phyloP scores from a whole-genome alignment of 2,797 vertebrate genomes.

The Acipenser transmontanus region DNA sequence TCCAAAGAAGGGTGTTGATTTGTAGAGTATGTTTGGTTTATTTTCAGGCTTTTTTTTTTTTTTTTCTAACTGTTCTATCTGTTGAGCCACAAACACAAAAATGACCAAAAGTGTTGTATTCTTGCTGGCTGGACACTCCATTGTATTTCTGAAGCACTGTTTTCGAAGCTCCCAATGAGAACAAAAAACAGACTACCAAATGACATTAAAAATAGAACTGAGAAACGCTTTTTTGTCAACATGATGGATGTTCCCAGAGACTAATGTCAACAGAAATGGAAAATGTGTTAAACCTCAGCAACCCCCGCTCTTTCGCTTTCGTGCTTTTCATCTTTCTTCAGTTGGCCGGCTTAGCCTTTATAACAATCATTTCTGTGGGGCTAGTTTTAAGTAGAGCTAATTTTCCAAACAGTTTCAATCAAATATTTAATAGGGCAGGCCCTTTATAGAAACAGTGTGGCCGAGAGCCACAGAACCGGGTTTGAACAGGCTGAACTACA shows the following conservation, averaged over 20 bases:
- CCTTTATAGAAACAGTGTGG: constrained; percentile 64
- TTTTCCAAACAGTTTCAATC: constrained; percentile 54
- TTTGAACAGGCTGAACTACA: constrained; percentile 34
- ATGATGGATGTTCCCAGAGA: constrained; percentile 34
- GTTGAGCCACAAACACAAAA: too few species aligned
- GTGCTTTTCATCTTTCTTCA: constrained; percentile 29
- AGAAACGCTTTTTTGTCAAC: constrained; percentile 35
- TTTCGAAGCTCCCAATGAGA: not conserved
- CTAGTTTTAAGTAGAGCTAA: constrained; percentile 49
- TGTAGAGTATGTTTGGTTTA: too few species aligned
- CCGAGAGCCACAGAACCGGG: constrained; percentile 55
- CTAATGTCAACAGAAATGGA: constrained; percentile 39
- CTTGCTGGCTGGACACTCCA: too few species aligned
- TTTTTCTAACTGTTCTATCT: too few species aligned
- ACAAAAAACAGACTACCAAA: not conserved
- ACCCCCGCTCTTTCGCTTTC: constrained; percentile 46
- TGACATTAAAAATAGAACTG: constrained; percentile 26
- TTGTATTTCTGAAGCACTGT: not conserved
- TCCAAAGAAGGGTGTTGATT: too few species aligned
- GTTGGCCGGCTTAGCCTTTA: constrained; percentile 47
- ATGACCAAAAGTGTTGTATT: too few species aligned
- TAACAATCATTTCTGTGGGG: constrained; percentile 61
- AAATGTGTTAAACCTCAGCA: constrained; percentile 39
- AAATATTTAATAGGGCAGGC: constrained; percentile 52
- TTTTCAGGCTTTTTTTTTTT: too few species aligned